These are phyloP conservation scores for Falcunculus frontatus DNA, from an alignment of 2,113 vertebrate genomes.

Conservation along the genomic window DNA sequence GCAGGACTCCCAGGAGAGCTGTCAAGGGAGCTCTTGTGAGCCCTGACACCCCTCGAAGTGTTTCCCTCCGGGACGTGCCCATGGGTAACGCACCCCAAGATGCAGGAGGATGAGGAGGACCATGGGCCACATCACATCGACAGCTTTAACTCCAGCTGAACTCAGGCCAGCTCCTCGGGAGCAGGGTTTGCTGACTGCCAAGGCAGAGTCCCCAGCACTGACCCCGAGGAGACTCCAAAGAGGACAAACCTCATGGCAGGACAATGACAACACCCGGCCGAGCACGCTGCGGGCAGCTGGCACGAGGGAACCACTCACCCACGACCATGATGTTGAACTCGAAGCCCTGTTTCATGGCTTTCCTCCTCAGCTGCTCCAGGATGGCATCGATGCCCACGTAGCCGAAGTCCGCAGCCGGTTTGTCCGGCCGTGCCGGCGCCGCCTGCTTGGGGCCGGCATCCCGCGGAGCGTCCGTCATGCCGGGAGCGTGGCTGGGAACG, in stretches of 20 bases:
- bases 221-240: background rate
- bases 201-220: background rate
- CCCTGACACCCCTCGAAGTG: accelerated
- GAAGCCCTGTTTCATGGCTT: conserved; percentile 98
- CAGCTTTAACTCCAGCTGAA: background rate
- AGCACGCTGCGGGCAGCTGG: background rate
- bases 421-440: conserved; percentile 73
- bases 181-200: background rate
- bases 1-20: background rate
- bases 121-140: accelerated
- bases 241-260: background rate
- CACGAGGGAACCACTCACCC: conserved; percentile 71
- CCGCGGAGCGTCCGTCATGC: conserved; percentile 84
- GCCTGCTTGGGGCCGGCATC: conserved; percentile 74
- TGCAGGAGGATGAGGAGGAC: accelerated
- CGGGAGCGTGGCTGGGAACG: conserved; percentile 64
- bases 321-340: conserved; percentile 99
- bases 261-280: background rate
- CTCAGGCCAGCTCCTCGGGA: background rate
- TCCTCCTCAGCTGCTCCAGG: conserved; percentile 97
- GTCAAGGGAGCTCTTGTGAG: too few relatives aligned
- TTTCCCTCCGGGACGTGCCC: accelerated
- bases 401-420: conserved; percentile 81
- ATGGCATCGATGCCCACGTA: conserved; percentile 97
- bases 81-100: background rate